Conservation (phyloP, 2,888 invertebrate species). For the Scaptomyza tumidula region DNA sequence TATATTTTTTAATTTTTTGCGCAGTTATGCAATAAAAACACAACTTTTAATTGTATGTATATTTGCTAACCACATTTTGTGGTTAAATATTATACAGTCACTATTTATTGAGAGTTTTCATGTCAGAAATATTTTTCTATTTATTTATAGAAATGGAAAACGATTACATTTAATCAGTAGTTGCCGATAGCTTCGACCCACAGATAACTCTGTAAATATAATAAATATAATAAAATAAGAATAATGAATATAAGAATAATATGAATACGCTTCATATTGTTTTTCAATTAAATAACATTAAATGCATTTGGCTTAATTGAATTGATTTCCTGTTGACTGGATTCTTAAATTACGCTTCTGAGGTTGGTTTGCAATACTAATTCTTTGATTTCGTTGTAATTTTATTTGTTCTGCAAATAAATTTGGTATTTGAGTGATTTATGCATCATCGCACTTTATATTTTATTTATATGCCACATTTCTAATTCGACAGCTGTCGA, state of each 20-base stretch:
- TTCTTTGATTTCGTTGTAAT: slow-evolving; percentile 1
- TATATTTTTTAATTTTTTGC: slow-evolving; percentile 14
- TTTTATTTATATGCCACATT: slow-evolving; percentile 65
- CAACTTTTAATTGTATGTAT: not conserved
- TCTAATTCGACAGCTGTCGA: slow-evolving; percentile 64
- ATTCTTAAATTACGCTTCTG: not conserved
- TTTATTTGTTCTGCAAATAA: slow-evolving; percentile 6
- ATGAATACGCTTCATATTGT: not conserved
- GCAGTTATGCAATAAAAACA: not conserved
- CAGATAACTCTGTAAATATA: slow-evolving; percentile 18
- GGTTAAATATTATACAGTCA: not conserved
- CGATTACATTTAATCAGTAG: too few species aligned
- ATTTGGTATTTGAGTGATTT: slow-evolving; percentile 28
- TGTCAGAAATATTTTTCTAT: not conserved
- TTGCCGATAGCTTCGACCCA: not conserved
- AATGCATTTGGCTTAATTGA: slow-evolving; percentile 19
- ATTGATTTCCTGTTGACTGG: slow-evolving; percentile 9
- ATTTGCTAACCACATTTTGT: not conserved
- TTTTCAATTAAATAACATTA: slow-evolving; percentile 35
- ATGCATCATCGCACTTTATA: slow-evolving; percentile 43
- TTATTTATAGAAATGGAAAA: not conserved
- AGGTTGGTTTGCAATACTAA: not conserved
- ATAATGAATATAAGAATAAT: too few species aligned
- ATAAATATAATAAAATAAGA: too few species aligned
- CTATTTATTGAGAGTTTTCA: not conserved